Evolutionary conservation across 2,113 vertebrate genomes (phyloP), one percentile per base, ranked within the genome.

Genomic region (Clupea harengus): DNA sequence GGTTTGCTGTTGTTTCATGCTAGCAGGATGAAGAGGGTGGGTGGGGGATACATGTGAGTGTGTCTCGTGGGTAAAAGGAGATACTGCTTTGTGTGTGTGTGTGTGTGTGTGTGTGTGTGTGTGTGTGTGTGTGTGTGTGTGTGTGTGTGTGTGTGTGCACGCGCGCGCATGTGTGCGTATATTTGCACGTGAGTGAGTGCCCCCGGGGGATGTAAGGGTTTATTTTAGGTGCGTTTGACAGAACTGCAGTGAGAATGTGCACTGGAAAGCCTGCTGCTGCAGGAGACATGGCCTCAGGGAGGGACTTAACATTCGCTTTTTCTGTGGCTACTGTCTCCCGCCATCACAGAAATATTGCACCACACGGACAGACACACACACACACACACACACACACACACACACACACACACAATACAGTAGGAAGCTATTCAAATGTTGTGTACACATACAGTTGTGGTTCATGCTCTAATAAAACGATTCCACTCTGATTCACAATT

Each of bases 201-300:
- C 64, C 64, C 64, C 64, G 32, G 25, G 64, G 64, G 64, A 72
- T 32, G 64, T 28, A 15, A 72, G 64, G 64, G n/a, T 72, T 72
- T 72, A 72, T 83, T 83, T 83, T 83, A 57, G 54, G 50, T 82
- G 82, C 13, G 49, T 4, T 83, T 39, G 28, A 83, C 82, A 83
- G 82, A 0, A 39, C 82, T 83, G 28, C 22, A 83, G 50, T 83
- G 50, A 83, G 82, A 83, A 28, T 83, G 64, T 11, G 25, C 64
- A 67, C n/a, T 32, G 64, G 64, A 72, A 47, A 39, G 82, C 50
- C 64, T 72, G 28, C 82, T 83, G 82, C 32, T 39, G 50, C 28
- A 50, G 22, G 82, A 83, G 39, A 60, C 82, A 83, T 46, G 57
- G 82, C 82, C 82, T 64, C 45, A n/a, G 52, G 54, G 82, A 83